Evolutionary conservation across 2,888 invertebrate genomes (phyloP).

Genomic region (Andricus curvator): DNA sequence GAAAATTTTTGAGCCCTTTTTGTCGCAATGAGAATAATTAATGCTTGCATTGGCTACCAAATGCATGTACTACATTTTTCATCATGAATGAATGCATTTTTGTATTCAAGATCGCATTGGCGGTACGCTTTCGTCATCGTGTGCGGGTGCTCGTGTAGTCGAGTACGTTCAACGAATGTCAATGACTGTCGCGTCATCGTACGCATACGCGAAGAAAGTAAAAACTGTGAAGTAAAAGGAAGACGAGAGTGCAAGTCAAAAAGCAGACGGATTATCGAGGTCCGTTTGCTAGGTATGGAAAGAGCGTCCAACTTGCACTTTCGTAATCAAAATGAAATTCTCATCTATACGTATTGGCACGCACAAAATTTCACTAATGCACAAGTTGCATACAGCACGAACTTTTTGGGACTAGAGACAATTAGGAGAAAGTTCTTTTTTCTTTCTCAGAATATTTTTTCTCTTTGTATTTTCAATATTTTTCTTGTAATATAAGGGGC

Average conservation of each 20-base stretch:
- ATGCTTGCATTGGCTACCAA: background rate
- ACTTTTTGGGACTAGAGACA: background rate
- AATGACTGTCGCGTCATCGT: slow-evolving; percentile 33
- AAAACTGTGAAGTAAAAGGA: slow-evolving; percentile 44
- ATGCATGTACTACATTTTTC: background rate
- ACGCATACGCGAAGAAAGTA: slow-evolving; percentile 39
- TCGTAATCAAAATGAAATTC: slow-evolving; percentile 48
- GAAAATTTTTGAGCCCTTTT: too few species aligned
- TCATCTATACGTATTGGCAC: background rate
- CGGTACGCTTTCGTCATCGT: slow-evolving; percentile 21
- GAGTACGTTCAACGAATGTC: slow-evolving; percentile 15
- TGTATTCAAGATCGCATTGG: slow-evolving; percentile 9
- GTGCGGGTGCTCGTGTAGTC: slow-evolving; percentile 23
- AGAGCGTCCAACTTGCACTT: slow-evolving; percentile 54
- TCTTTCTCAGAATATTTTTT: background rate
- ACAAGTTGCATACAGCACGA: background rate
- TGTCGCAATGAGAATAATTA: background rate
- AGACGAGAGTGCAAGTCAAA: slow-evolving; percentile 37
- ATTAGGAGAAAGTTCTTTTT: background rate
- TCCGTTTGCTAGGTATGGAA: slow-evolving; percentile 53
- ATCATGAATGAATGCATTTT: slow-evolving; percentile 12
- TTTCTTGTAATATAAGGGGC: background rate
- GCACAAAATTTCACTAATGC: slow-evolving; percentile 10
- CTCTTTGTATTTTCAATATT: background rate
- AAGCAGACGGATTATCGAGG: slow-evolving; percentile 48